Evolutionary conservation across 1,140 invertebrate species (phyloP).

Genomic region (Lepidurus packardi): DNA sequence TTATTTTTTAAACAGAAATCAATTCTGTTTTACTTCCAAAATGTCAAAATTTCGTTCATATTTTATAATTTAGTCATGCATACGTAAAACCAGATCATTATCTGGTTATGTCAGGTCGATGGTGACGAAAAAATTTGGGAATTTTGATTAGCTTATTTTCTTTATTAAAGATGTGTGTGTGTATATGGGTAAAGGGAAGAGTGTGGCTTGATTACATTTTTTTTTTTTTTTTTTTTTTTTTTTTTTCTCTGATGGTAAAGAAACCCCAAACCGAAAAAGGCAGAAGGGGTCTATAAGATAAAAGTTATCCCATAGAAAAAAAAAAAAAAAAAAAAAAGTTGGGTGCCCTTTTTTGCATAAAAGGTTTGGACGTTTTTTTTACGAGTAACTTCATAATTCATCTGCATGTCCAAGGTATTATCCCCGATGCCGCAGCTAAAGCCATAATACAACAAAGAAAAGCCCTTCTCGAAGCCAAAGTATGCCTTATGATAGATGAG

Average conservation of each 20-base stretch:
- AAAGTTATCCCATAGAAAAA: neutral
- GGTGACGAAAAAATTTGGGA: neutral
- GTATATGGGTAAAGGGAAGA: neutral
- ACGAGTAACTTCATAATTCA: slow-evolving; percentile 6
- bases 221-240: neutral
- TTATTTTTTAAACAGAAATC: neutral
- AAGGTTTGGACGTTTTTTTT: slow-evolving; percentile 8
- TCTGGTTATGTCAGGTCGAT: neutral
- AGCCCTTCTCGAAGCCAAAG: neutral
- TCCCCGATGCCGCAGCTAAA: neutral
- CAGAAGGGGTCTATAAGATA: neutral
- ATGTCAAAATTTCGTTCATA: neutral
- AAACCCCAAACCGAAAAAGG: neutral
- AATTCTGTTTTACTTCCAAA: neutral
- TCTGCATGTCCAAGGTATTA: slow-evolving; percentile 10
- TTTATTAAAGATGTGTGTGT: neutral
- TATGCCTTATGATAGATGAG: slow-evolving; percentile 5
- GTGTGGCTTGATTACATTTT: neutral
- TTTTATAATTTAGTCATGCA: neutral
- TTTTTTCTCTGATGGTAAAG: too few species aligned
- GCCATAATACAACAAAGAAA: slow-evolving; percentile 15
- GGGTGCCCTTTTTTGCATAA: slow-evolving; percentile 21
- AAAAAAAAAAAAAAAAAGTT: slow-evolving; percentile 9
- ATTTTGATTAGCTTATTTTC: slow-evolving; percentile 1
- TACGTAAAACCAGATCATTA: too few species aligned